Percentiles rank a stretch among this genome's conserved stretches.
phyloP scores from a whole-genome alignment of 1,140 invertebrate genomes.

The Ips nitidus region DNA sequence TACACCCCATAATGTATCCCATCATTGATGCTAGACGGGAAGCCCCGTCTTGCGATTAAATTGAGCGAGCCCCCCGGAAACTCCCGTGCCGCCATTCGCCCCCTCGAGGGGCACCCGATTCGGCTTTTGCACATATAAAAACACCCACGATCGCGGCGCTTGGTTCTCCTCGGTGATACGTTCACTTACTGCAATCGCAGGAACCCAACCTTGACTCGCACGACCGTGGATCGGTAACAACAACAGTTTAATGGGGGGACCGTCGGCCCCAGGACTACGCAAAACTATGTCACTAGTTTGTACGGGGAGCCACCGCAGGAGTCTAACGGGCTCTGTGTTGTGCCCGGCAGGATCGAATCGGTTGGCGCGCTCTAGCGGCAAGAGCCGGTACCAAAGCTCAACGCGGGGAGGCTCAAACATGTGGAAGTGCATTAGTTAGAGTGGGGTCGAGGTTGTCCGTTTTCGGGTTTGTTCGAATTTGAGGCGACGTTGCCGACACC shows the following conservation, averaged over 20 bases:
- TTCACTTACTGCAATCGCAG: neutral
- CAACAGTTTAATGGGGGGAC: neutral
- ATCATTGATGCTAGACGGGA: slow-evolving; percentile 65
- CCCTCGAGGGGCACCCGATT: slow-evolving; percentile 39
- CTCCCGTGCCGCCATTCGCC: slow-evolving; percentile 48
- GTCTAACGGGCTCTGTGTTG: slow-evolving; percentile 32
- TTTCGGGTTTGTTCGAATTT: slow-evolving; percentile 18
- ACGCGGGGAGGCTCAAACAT: slow-evolving; percentile 8
- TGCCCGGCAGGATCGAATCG: slow-evolving; percentile 33
- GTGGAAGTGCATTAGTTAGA: slow-evolving; percentile 1
- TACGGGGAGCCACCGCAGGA: slow-evolving; percentile 26
- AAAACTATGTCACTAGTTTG: slow-evolving; percentile 33
- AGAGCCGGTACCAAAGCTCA: slow-evolving; percentile 7
- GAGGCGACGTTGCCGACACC: slow-evolving; percentile 2
- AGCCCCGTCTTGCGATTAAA: slow-evolving; percentile 46
- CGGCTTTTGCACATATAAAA: slow-evolving; percentile 45
- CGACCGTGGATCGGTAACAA: too few species aligned
- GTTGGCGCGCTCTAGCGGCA: slow-evolving; percentile 30
- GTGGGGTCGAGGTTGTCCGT: slow-evolving; percentile 6
- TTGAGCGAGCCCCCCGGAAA: slow-evolving; percentile 51
- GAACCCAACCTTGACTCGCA: slow-evolving; percentile 3
- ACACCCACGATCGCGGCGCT: neutral
- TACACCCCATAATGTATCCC: slow-evolving; percentile 88
- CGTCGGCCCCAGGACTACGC: slow-evolving; percentile 9
- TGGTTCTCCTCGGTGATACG: neutral